phyloP scores from a whole-genome alignment of 2,113 vertebrate genomes.

The Peromyscus polionotus region DNA sequence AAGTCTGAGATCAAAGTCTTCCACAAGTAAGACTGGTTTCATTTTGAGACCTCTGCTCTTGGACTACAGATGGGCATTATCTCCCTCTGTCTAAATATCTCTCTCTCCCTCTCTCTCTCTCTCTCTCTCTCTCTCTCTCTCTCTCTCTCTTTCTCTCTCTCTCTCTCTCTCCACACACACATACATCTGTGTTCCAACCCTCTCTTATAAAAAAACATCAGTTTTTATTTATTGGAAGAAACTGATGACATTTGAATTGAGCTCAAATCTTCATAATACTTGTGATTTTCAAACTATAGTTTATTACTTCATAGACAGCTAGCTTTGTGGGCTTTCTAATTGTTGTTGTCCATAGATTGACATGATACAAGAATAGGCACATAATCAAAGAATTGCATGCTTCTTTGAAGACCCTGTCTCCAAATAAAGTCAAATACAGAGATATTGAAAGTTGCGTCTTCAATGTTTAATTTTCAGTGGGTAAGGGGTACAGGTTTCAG shows the following conservation, averaged over 20 bases:
- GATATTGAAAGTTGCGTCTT: background rate
- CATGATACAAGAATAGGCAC: background rate
- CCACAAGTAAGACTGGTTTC: background rate
- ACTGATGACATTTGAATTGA: background rate
- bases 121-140: rapidly evolving
- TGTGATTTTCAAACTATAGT: background rate
- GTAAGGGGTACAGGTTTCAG: background rate
- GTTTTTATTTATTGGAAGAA: background rate
- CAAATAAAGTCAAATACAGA: background rate
- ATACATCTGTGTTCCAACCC: background rate
- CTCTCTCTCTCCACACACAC: rapidly evolving
- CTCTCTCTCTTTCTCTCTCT: background rate
- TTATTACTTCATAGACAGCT: background rate
- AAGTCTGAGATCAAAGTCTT: background rate
- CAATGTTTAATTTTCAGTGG: background rate
- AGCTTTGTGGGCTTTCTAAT: background rate
- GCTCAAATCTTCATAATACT: background rate
- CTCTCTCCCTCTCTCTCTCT: background rate
- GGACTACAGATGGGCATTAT: rapidly evolving
- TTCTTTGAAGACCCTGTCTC: background rate
- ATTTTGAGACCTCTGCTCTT: background rate
- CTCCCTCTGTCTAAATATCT: background rate
- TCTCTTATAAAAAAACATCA: background rate
- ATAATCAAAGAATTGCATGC: background rate
- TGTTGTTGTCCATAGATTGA: background rate